These are phyloP conservation scores for Antennarius maculatus DNA, from an alignment of 2,797 vertebrate species.

Conservation along the genomic window DNA sequence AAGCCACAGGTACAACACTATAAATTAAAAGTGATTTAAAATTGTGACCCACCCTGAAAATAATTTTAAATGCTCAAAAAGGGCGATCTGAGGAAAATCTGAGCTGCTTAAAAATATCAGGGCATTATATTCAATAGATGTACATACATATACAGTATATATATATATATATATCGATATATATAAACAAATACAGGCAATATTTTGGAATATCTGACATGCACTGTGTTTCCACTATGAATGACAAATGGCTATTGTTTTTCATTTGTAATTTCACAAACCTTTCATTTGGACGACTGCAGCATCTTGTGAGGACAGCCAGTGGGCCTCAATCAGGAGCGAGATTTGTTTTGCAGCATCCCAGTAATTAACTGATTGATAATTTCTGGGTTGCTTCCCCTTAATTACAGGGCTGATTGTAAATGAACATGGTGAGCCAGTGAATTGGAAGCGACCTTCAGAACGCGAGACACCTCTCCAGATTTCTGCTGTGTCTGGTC, in stretches of 20 bases:
- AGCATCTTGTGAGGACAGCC: conserved; percentile 57
- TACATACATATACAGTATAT: neutral
- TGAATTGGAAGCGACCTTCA: conserved; percentile 70
- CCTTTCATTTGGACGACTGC: conserved; percentile 52
- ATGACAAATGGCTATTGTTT: neutral
- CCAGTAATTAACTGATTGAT: conserved; percentile 82
- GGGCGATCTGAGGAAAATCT: neutral
- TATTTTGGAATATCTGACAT: neutral
- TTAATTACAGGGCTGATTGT: conserved; percentile 80
- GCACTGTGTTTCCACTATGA: neutral
- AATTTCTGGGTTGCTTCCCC: conserved; percentile 79
- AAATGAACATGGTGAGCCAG: conserved; percentile 72
- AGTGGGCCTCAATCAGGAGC: conserved; percentile 71
- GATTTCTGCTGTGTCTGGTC: conserved; percentile 63
- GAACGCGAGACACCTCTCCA: conserved; percentile 65
- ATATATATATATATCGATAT: too few species aligned
- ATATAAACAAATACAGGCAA: neutral
- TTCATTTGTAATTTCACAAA: conserved; percentile 40
- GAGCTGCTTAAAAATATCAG: conserved; percentile 3
- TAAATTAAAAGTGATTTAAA: conserved; percentile 36
- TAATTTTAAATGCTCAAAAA: conserved; percentile 1
- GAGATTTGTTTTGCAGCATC: conserved; percentile 74
- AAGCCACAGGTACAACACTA: conserved; percentile 16
- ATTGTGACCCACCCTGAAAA: conserved; percentile 23
- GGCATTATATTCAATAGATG: neutral